A percentile compares a stretch with the other conserved stretches of the same genome.
phyloP scores from a whole-genome alignment of 1,140 invertebrate genomes.

The Polyergus mexicanus region DNA sequence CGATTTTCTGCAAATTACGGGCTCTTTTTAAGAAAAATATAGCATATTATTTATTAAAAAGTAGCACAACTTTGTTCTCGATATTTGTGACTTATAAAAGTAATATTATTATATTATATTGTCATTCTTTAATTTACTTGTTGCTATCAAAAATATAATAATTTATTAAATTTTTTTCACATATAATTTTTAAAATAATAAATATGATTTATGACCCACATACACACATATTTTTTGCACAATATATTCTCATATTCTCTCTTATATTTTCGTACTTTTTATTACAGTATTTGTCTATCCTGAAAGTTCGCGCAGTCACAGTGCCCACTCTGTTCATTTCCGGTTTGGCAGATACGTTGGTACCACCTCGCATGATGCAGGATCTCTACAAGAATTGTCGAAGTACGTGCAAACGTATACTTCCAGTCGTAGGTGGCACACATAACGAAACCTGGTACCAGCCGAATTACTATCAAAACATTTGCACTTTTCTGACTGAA shows the following conservation, averaged over 20 bases:
- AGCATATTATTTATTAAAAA: background rate
- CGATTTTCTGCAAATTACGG: background rate
- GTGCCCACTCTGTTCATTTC: conserved; percentile 93
- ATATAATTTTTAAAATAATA: background rate
- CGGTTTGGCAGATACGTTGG: conserved; percentile 93
- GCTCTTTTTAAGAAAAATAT: background rate
- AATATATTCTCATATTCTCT: conserved; percentile 18
- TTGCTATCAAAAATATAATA: background rate
- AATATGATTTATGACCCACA: background rate
- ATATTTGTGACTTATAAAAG: background rate
- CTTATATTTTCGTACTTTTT: conserved; percentile 25
- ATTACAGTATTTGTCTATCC: conserved; percentile 90
- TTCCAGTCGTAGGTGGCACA: conserved; percentile 91
- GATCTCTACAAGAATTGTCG: conserved; percentile 91
- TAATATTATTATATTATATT: background rate
- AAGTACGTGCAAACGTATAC: conserved; percentile 90
- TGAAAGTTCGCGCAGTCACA: conserved; percentile 90
- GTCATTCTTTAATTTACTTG: background rate
- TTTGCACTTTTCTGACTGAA: conserved; percentile 87
- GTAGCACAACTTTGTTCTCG: background rate
- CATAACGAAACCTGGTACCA: conserved; percentile 96
- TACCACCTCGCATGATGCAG: conserved; percentile 95
- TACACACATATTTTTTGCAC: background rate
- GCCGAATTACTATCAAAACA: conserved; percentile 88
- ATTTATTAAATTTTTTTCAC: conserved; percentile 5